Base-by-base conservation (phyloP, 2,888 invertebrate genomes). In the Calephelis perditalis region DNA sequence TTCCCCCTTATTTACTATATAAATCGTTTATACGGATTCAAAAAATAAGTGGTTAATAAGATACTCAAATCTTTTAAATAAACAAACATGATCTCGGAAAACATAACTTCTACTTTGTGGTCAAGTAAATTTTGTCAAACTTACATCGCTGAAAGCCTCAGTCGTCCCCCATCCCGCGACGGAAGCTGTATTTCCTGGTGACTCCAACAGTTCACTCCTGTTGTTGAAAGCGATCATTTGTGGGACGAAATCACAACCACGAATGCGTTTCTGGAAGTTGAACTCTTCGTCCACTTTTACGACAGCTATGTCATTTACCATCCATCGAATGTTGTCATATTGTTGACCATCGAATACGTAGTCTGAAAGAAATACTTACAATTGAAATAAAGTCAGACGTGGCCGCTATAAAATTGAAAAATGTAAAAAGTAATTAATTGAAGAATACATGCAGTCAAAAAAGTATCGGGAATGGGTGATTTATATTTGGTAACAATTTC, bases 301-400 rank as follows among this genome's bases (percentile, higher is more conserved):
- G 0, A 89, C 78, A 0, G 89, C 89, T 57, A 89, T 80, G 64
- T 89, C 89, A 37, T 80, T 77, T 0, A 76, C 67, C 86, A 89
- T 86, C 89, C 89, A 89, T 2, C 79, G 75, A 5, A 89, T 83
- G 63, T 89, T 89, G 57, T 88, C 79, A 54, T 82, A 82, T 0
- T 82, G 77, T 2, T 73, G 58, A 0, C 86, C 89, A 7, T 89
- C 88, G 65, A 68, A 89, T 11, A 71, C 75, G 62, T 87, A 87
- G 35, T 73, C 87, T 87, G 63, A 12, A 59, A 60, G 2, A 56
- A 56, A 43, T 8, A 57, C 15, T 36, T 10, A 26, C 26, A 26
- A 26, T 26, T 26, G 26, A 26, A 26, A 26, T 26, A 26, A 26
- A 26, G 26, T 1, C 26, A 26, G 26, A 26, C 26, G 26, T 26